Conservation (phyloP, 2,797 vertebrate genomes). For the Enteromius treurensis region DNA sequence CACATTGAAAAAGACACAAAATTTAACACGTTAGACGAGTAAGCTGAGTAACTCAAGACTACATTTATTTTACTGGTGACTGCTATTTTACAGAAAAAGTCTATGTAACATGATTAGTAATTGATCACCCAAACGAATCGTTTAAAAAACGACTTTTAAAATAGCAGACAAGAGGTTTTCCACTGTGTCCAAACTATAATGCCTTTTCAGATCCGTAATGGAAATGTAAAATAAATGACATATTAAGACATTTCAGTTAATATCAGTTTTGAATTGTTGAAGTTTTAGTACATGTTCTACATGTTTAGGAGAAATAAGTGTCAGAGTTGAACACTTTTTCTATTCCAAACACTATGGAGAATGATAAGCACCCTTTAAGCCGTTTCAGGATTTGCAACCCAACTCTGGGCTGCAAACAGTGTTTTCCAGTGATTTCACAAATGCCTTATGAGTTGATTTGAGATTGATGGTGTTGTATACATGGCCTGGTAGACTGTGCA, state of each 20-base stretch:
- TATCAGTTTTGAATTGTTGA: background rate
- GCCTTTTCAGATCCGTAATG: background rate
- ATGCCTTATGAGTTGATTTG: background rate
- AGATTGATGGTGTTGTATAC: background rate
- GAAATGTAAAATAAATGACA: background rate
- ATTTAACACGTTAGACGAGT: conserved; percentile 32
- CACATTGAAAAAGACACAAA: conserved; percentile 37
- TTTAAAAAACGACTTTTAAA: conserved; percentile 3
- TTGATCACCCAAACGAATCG: background rate
- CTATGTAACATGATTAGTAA: background rate
- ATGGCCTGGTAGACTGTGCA: conserved; percentile 13
- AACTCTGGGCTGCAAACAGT: background rate
- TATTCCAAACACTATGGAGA: background rate
- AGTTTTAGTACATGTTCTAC: background rate
- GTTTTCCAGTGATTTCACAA: background rate
- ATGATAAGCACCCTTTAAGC: background rate
- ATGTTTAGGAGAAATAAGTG: background rate
- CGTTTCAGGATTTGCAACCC: background rate
- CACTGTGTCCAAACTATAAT: background rate
- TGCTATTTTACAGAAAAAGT: conserved; percentile 6
- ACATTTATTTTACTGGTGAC: conserved; percentile 38
- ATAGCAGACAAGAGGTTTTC: background rate
- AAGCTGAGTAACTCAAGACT: conserved; percentile 13
- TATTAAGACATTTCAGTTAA: background rate
- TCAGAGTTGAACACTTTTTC: background rate